Percentiles rank a stretch among this genome's conserved stretches.
Conservation (phyloP, 2,113 vertebrate genomes). For the Phainopepla nitens region DNA sequence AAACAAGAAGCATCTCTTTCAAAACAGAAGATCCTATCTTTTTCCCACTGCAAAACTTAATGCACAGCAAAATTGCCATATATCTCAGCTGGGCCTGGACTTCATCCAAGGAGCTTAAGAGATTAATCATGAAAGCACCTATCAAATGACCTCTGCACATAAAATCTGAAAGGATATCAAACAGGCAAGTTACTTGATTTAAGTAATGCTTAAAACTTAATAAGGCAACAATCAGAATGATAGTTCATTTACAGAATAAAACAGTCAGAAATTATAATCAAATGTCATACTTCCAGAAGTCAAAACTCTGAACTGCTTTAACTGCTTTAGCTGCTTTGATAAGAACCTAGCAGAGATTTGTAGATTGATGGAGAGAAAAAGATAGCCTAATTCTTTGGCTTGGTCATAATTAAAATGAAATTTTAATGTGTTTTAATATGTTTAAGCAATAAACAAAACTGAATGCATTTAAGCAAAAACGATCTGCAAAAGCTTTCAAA, state of each 20-base stretch:
- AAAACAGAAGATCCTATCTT: background rate
- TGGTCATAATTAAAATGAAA: slow-evolving; percentile 21
- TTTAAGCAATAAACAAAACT: slow-evolving; percentile 21
- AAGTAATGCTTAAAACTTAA: slow-evolving; percentile 29
- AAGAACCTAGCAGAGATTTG: background rate
- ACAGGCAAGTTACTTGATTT: background rate
- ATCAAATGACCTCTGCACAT: background rate
- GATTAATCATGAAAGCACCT: slow-evolving; percentile 9
- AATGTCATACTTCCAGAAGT: background rate
- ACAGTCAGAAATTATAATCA: slow-evolving; percentile 11
- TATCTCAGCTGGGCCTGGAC: background rate
- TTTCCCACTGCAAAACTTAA: background rate
- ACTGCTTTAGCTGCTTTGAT: slow-evolving; percentile 3
- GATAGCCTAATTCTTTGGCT: background rate
- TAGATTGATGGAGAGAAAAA: background rate
- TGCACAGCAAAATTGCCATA: background rate
- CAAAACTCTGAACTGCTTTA: background rate
- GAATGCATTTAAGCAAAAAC: background rate
- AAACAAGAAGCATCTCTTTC: background rate
- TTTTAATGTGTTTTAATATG: slow-evolving; percentile 24
- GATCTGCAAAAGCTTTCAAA: background rate
- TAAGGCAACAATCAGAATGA: background rate
- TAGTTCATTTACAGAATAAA: slow-evolving; percentile 31
- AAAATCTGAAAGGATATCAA: slow-evolving; percentile 10
- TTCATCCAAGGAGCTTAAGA: background rate